Evolutionary conservation across 1,140 invertebrate genomes (phyloP).

Genomic region (Aphaenogaster ashmeadi): DNA sequence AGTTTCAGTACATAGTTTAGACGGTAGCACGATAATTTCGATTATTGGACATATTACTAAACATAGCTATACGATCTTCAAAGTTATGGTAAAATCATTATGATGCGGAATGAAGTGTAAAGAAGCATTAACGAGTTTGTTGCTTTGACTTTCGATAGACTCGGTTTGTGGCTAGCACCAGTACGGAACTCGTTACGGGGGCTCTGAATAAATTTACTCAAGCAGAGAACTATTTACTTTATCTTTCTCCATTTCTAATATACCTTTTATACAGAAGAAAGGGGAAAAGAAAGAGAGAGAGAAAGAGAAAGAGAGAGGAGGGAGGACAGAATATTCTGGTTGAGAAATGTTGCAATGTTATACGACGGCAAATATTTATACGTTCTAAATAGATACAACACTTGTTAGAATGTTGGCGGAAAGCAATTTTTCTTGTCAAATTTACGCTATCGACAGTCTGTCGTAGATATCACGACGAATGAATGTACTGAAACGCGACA

Average conservation of each 20-base stretch:
- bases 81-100: slow-evolving; percentile 46
- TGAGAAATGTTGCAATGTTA: slow-evolving; percentile 31
- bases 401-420: slow-evolving; percentile 35
- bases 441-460: slow-evolving; percentile 56
- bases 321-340: neutral
- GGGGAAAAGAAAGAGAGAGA: neutral
- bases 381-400: slow-evolving; percentile 50
- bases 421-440: slow-evolving; percentile 62
- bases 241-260: slow-evolving; percentile 59
- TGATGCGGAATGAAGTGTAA: slow-evolving; percentile 32
- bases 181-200: slow-evolving; percentile 41
- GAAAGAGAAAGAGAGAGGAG: neutral
- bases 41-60: neutral
- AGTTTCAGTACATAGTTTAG: neutral
- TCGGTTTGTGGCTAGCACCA: slow-evolving; percentile 24
- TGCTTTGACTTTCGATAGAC: slow-evolving; percentile 52
- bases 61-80: neutral
- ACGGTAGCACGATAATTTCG: neutral
- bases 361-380: slow-evolving; percentile 42
- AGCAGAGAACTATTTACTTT: slow-evolving; percentile 55
- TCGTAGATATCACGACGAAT: slow-evolving; percentile 35
- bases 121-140: slow-evolving; percentile 58
- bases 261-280: slow-evolving; percentile 47
- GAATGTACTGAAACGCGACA: slow-evolving; percentile 41
- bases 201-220: slow-evolving; percentile 63